Conservation (phyloP, 2,797 vertebrate species). For the Acipenser ruthenus region DNA sequence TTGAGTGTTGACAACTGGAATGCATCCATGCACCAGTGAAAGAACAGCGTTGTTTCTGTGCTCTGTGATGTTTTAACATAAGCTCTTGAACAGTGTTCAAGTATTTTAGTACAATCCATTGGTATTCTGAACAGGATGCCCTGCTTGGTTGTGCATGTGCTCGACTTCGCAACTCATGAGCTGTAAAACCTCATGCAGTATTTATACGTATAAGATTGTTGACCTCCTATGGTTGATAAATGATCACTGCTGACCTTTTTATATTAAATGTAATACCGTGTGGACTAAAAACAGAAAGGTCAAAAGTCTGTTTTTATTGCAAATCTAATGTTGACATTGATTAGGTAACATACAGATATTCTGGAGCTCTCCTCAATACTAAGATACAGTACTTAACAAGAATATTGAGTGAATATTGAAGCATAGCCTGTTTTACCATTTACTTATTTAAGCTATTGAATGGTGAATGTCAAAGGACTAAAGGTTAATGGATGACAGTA, state of each 20-base stretch:
- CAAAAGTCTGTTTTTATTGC: conserved; percentile 27
- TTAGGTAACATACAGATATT: conserved; percentile 42
- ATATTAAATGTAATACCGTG: conserved; percentile 68
- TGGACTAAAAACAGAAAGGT: conserved; percentile 65
- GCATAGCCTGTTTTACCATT: too few species aligned
- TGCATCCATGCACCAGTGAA: neutral
- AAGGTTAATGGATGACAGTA: too few species aligned
- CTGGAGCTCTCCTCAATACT: too few species aligned
- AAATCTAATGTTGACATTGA: conserved; percentile 45
- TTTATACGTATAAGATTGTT: too few species aligned
- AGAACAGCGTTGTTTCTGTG: neutral
- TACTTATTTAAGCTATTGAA: too few species aligned
- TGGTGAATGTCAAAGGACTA: too few species aligned
- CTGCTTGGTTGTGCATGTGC: conserved; percentile 6
- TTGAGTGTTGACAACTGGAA: neutral
- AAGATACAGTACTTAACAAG: too few species aligned
- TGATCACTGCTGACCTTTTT: conserved; percentile 57
- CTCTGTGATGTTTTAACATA: too few species aligned
- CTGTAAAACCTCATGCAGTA: conserved; percentile 22
- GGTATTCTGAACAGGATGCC: conserved; percentile 17
- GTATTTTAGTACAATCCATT: conserved; percentile 1
- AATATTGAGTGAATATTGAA: too few species aligned
- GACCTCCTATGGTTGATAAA: conserved; percentile 23
- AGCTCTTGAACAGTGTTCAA: neutral
- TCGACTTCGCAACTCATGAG: too few species aligned